A percentile compares a stretch with the other conserved stretches of the same genome.
Evolutionary conservation across 2,797 vertebrate genomes (phyloP).

Genomic region (Pagetopsis macropterus): DNA sequence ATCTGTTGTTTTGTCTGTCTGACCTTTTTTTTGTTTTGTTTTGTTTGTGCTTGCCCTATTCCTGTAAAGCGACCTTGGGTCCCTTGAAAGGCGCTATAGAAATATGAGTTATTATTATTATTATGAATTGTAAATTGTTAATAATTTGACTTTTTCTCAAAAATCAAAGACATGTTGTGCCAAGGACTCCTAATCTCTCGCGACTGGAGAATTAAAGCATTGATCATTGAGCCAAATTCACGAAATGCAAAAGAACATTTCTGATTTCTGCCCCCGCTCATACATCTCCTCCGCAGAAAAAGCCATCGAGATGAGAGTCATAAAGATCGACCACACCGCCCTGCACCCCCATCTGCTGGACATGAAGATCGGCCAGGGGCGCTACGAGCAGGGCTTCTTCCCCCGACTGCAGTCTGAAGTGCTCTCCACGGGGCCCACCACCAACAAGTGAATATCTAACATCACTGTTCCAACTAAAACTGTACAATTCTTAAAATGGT

Average conservation of each 20-base stretch:
- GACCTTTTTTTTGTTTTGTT: no score
- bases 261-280: neutral
- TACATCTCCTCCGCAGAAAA: constrained; percentile 85
- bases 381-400: constrained; percentile 97
- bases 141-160: constrained; percentile 7
- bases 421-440: constrained; percentile 92
- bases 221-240: neutral
- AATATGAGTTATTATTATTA: no score
- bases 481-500: neutral
- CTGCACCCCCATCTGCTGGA: constrained; percentile 97
- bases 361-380: constrained; percentile 99
- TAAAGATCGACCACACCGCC: constrained; percentile 98
- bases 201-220: neutral
- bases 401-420: constrained; percentile 95
- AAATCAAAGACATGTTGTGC: neutral
- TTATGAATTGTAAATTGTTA: constrained; percentile 1
- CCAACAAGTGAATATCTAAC: constrained; percentile 91
- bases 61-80: no score
- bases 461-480: neutral
- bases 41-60: no score
- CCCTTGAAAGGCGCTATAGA: no score
- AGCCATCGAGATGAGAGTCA: constrained; percentile 92
- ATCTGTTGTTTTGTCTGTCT: no score
- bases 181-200: neutral
- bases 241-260: neutral